A percentile compares a stretch with the other conserved stretches of the same genome.
Conservation (phyloP, 2,113 vertebrate genomes). For the Poeciliopsis retropinna region DNA sequence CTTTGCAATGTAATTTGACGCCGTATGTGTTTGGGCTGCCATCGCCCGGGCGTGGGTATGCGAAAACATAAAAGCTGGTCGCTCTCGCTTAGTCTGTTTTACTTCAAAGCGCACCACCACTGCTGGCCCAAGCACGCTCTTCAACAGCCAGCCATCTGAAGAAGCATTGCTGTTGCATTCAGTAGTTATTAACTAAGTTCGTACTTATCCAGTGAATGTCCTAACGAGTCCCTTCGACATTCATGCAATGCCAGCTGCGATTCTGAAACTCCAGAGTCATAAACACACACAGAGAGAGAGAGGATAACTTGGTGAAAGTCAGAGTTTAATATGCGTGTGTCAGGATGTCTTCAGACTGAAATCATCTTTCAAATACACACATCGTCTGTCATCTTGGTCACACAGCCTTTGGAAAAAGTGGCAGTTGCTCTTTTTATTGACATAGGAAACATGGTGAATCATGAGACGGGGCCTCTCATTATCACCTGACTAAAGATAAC, state of each 20-base stretch:
- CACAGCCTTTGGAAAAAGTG: conserved; percentile 22
- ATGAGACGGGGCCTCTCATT: conserved; percentile 56
- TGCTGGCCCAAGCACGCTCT: not conserved
- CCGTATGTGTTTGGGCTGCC: conserved; percentile 55
- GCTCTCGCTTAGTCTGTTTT: conserved; percentile 19
- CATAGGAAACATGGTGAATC: conserved; percentile 51
- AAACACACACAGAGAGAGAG: not conserved
- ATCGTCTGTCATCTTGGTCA: conserved; percentile 4
- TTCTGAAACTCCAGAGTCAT: conserved; percentile 10
- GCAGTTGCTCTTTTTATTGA: conserved; percentile 37
- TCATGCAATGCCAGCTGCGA: conserved; percentile 22
- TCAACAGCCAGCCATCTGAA: not conserved
- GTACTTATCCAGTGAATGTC: not conserved
- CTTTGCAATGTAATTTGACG: conserved; percentile 67
- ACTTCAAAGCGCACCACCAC: not conserved
- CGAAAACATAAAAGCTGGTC: conserved; percentile 55
- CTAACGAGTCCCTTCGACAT: conserved; percentile 6
- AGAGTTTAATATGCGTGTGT: conserved; percentile 25
- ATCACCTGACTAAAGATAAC: conserved; percentile 69
- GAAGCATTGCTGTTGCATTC: not conserved
- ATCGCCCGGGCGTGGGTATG: conserved; percentile 53
- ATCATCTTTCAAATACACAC: conserved; percentile 52
- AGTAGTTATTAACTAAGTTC: not conserved
- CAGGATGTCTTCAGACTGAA: conserved; percentile 67
- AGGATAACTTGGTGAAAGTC: conserved; percentile 36